phyloP scores from a whole-genome alignment of 2,888 invertebrate species.

The Slavum lentiscoides region DNA sequence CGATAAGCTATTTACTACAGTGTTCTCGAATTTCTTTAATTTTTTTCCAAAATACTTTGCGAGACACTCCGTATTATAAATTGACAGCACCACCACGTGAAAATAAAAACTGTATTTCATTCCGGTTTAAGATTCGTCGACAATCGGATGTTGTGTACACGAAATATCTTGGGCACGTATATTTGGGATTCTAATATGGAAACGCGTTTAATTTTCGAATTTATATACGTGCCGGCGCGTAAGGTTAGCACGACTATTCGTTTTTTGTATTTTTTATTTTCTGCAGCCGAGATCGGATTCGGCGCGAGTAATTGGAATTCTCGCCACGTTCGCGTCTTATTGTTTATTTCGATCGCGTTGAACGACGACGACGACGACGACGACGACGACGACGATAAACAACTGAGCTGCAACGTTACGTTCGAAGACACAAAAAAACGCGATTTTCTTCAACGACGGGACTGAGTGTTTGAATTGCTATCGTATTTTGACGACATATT shows the following conservation, averaged over 20 bases:
- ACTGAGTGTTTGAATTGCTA: no score
- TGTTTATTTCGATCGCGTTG: slow-evolving; percentile 34
- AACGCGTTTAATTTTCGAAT: slow-evolving; percentile 11
- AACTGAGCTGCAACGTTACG: background rate
- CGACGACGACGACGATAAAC: background rate
- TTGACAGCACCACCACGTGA: no score
- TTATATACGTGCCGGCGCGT: background rate
- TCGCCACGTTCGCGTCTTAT: slow-evolving; percentile 1
- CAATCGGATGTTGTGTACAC: background rate
- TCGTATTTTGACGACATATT: no score
- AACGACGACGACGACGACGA: background rate
- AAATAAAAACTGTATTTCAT: no score
- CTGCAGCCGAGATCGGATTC: background rate
- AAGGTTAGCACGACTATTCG: background rate
- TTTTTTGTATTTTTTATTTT: background rate
- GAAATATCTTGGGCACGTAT: background rate
- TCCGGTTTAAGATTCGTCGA: no score
- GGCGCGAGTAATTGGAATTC: slow-evolving; percentile 24
- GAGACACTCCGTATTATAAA: no score
- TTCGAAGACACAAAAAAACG: no score
- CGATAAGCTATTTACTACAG: no score
- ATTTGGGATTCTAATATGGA: background rate
- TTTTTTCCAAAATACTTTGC: no score
- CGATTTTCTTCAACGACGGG: no score
- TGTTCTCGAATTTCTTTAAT: no score